Conservation (phyloP, 1,140 invertebrate genomes). For the Plodia interpunctella region DNA sequence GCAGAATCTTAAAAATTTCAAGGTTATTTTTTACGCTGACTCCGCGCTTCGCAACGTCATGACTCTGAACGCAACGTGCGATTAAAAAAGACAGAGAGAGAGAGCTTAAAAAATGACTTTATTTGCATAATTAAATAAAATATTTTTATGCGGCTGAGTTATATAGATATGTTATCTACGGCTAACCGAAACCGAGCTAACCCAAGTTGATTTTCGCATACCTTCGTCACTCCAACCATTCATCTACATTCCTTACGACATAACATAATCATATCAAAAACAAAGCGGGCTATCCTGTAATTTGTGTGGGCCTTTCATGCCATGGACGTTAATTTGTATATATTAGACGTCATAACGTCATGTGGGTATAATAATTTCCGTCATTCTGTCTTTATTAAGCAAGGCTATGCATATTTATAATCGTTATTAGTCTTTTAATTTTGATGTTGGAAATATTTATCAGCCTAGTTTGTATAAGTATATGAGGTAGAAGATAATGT, state of each 20-base stretch:
- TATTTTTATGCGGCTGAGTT: not conserved
- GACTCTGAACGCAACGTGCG: too few relatives aligned
- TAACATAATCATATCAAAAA: constrained; percentile 11
- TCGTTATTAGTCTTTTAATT: too few relatives aligned
- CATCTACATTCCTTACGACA: constrained; percentile 9
- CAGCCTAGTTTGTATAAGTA: too few relatives aligned
- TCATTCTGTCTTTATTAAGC: constrained; percentile 20
- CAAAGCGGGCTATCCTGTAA: constrained; percentile 6
- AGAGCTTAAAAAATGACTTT: too few relatives aligned
- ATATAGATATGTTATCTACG: not conserved
- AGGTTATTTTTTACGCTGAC: too few relatives aligned
- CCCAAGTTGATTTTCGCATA: constrained; percentile 2
- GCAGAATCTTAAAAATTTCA: too few relatives aligned
- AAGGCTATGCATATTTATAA: too few relatives aligned
- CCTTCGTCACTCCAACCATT: constrained; percentile 7
- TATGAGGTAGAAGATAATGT: too few relatives aligned
- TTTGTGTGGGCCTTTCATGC: constrained; percentile 4
- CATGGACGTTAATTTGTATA: constrained; percentile 31
- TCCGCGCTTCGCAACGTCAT: too few relatives aligned
- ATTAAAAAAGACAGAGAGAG: too few relatives aligned
- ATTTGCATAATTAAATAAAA: too few relatives aligned
- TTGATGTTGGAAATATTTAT: not conserved
- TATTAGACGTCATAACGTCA: constrained; percentile 23
- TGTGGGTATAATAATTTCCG: constrained; percentile 24
- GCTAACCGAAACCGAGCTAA: not conserved